Percentiles rank a stretch among this genome's conserved stretches.
These are phyloP conservation scores for Talpa occidentalis DNA, from an alignment of 2,113 vertebrate genomes.

Conservation along the genomic window DNA sequence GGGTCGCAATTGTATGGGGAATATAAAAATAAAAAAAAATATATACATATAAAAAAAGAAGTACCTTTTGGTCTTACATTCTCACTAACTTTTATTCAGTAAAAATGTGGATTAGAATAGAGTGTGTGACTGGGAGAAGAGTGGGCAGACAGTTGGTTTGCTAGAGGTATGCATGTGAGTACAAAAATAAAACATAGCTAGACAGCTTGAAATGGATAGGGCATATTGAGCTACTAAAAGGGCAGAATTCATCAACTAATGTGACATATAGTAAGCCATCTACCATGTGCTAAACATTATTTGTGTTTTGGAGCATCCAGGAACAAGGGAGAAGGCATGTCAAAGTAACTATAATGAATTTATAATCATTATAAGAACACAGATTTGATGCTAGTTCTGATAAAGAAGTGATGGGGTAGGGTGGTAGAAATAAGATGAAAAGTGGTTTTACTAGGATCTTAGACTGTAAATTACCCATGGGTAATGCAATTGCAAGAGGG, in stretches of 20 bases:
- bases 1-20: too few species aligned
- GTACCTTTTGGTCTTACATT: not conserved
- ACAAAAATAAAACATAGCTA: not conserved
- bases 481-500: not conserved
- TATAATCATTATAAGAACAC: not conserved
- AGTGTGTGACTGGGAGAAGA: not conserved
- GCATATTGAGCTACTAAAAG: not conserved
- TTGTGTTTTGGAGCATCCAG: not conserved
- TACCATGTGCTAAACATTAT: not conserved
- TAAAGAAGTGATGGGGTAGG: not conserved
- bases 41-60: too few species aligned
- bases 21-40: too few species aligned
- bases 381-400: not conserved
- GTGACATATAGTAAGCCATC: not conserved
- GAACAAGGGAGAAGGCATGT: not conserved
- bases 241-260: not conserved
- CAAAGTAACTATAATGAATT: not conserved
- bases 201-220: not conserved
- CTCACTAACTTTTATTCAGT: not conserved
- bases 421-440: not conserved
- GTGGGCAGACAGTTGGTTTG: not conserved
- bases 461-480: not conserved
- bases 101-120: slow-evolving; percentile 3
- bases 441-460: not conserved
- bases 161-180: not conserved